Base-by-base conservation (phyloP, 2,888 invertebrate genomes). In the Bellardia bayeri region DNA sequence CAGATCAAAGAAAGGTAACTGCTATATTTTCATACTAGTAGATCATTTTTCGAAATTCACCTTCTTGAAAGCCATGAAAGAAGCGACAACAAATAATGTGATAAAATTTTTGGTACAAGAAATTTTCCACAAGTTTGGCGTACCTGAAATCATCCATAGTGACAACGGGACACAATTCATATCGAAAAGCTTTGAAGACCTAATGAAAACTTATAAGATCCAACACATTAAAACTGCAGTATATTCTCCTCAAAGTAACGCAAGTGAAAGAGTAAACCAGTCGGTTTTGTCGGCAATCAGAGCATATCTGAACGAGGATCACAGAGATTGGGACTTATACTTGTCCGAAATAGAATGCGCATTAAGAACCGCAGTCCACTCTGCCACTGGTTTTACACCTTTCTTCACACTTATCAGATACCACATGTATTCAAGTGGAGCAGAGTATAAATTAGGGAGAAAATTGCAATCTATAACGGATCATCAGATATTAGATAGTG, bases 311-410 rank as follows among this genome's bases (percentile, higher is more conserved):
- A 13, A 66, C 5, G 33, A 66, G 2, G 66, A 66, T 9, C 66
- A 66, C 16, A 40, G 66, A 6, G 66, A 66, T 40, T 66, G 66
- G 66, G 66, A 66, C 14, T 11, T 66, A 13, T 66, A 66, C 16
- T 7, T 66, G 4, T 63, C 75, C 0, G 75, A 75, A 11, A 75
- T 75, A 3, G 75, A 75, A n/a, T 75, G 75, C 3, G 51, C 75
- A 3, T 14, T 75, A 8, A 2, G 75, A 11, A 75, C 75, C 14
- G 14, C 63, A 1, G 63, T 75, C 1, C 75, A 75, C 37, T 23
- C 61, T 1, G 75, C 75, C 1, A 68, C 68, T 1, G 68, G 49
- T 3, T 30, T 51, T 3, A 68, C 68, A 33, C 68, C 68, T 0
- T 68, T 68, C 23, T 68, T 51, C 2, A 49, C 68, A 1, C 49